Evolutionary conservation across 2,113 vertebrate species (phyloP).

Genomic region (Ciconia stormi): DNA sequence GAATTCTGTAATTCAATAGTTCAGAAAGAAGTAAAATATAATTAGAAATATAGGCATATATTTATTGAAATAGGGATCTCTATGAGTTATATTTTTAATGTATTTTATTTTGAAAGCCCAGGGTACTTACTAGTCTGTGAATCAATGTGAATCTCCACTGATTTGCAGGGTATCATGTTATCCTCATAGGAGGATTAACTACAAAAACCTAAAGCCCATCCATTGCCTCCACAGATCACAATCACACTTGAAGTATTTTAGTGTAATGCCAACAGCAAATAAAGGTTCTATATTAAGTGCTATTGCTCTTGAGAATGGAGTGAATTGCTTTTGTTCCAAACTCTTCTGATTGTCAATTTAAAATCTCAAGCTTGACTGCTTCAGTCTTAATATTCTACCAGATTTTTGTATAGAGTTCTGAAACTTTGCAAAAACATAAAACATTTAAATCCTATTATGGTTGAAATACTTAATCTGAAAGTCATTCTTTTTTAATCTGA

Average conservation of each 20-base stretch:
- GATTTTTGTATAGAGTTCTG: background rate
- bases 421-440: background rate
- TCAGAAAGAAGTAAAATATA: background rate
- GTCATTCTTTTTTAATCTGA: background rate
- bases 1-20: background rate
- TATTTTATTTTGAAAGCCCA: constrained; percentile 29
- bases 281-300: background rate
- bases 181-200: background rate
- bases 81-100: background rate
- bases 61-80: background rate
- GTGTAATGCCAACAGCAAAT: background rate
- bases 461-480: background rate
- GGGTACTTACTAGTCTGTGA: background rate
- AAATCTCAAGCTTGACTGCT: background rate
- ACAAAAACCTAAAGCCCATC: background rate
- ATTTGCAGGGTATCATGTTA: background rate
- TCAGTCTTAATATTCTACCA: background rate
- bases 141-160: background rate
- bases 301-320: background rate
- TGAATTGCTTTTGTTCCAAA: background rate
- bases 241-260: background rate
- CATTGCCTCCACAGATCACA: background rate
- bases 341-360: background rate
- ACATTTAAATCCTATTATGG: background rate
- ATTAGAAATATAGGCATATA: background rate